Percentiles rank a stretch among this genome's conserved stretches.
Evolutionary conservation across 2,888 invertebrate species (phyloP).

Genomic region (Amphimallon solstitiale): DNA sequence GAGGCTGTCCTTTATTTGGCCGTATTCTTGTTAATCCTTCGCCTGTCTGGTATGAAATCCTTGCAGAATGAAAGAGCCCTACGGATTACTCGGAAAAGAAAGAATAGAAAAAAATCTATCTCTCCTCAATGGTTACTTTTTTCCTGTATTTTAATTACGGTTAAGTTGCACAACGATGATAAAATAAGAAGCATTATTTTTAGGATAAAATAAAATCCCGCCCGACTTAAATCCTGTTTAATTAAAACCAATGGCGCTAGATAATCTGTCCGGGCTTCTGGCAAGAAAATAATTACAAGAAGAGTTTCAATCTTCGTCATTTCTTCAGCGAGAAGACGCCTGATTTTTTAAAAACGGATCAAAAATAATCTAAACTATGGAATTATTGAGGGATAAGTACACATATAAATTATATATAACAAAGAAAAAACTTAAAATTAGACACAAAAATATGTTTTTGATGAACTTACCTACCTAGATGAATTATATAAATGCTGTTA

Average conservation of each 20-base stretch:
- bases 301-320: slow-evolving; percentile 33
- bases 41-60: slow-evolving; percentile 25
- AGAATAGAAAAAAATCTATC: slow-evolving; percentile 10
- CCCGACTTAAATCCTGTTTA: slow-evolving; percentile 29
- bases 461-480: too few species aligned
- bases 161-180: slow-evolving; percentile 33
- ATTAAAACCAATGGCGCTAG: slow-evolving; percentile 34
- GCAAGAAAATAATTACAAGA: slow-evolving; percentile 26
- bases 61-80: slow-evolving; percentile 6
- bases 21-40: slow-evolving; percentile 18
- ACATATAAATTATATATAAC: too few species aligned
- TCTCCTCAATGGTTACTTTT: not conserved
- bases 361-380: not conserved
- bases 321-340: not conserved
- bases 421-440: too few species aligned
- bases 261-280: slow-evolving; percentile 29
- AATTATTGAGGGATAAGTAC: not conserved
- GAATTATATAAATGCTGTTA: too few species aligned
- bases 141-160: slow-evolving; percentile 35
- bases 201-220: slow-evolving; percentile 21
- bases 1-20: slow-evolving; percentile 15
- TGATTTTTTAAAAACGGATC: slow-evolving; percentile 24
- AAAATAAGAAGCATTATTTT: slow-evolving; percentile 34
- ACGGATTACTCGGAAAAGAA: slow-evolving; percentile 25
- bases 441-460: too few species aligned